Evolutionary conservation across 2,888 invertebrate species (phyloP).

Genomic region (Odontocolon sp.): DNA sequence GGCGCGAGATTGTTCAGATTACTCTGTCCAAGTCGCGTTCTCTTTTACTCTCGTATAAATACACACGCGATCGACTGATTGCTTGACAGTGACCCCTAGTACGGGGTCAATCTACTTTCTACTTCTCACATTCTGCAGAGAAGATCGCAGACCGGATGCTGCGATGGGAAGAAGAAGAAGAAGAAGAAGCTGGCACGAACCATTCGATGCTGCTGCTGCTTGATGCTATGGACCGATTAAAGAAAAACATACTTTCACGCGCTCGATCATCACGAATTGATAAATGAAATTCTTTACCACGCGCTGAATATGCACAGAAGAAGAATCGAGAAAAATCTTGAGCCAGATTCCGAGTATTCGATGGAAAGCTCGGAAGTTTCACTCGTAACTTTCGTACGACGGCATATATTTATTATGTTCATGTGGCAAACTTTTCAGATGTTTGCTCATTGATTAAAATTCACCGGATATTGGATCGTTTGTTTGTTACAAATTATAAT

Average conservation of each 20-base stretch:
- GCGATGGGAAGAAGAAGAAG: too few relatives aligned
- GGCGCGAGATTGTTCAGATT: not conserved
- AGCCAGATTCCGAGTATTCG: conserved; percentile 42
- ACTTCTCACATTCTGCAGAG: conserved; percentile 71
- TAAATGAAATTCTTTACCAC: conserved; percentile 45
- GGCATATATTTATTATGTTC: not conserved
- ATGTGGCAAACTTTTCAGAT: too few relatives aligned
- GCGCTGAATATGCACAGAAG: conserved; percentile 28
- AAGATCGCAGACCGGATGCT: conserved; percentile 53
- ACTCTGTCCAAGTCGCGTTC: conserved; percentile 20
- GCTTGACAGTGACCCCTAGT: conserved; percentile 68
- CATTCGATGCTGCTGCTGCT: not conserved
- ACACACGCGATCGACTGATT: conserved; percentile 58
- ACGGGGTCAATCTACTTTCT: conserved; percentile 77
- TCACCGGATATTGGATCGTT: too few relatives aligned
- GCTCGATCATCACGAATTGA: conserved; percentile 51
- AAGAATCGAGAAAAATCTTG: conserved; percentile 46
- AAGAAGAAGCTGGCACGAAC: conserved; percentile 33
- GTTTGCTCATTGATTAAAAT: too few relatives aligned
- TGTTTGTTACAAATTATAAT: too few relatives aligned
- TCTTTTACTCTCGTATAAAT: too few relatives aligned
- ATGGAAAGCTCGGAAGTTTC: conserved; percentile 56
- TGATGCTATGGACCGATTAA: not conserved
- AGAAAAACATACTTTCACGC: conserved; percentile 58
- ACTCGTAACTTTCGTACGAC: conserved; percentile 5